Base-by-base conservation (phyloP, 2,888 invertebrate species). In the Blera fallax region DNA sequence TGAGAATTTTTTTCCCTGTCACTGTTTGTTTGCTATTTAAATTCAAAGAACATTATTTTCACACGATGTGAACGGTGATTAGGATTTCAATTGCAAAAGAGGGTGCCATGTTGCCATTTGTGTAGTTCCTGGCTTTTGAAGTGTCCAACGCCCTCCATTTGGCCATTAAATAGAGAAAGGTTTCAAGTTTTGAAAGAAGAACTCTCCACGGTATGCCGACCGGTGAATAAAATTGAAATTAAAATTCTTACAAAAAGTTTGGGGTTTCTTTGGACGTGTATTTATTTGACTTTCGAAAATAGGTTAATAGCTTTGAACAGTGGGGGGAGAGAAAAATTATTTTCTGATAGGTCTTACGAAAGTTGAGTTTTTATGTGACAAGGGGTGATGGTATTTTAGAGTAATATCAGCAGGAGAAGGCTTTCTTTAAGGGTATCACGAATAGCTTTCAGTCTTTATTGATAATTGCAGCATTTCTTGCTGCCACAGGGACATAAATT, bases 31-130 rank as follows among this genome's bases (percentile, higher is more conserved):
- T 54, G 67, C 60, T 83, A 11, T 83, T 83, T 62, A 54, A 69
- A 73, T 73, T 69, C 79, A 62, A 56, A 64, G 45, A 79, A 79
- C 79, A 83, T 79, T 79, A 79, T 79, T 73, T 83, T 83, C 83
- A 83, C 83, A 79, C 83, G 79, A 79, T 83, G 62, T 73, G 62
- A 78, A 62, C 67, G 60, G 73, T 72, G 78, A 83, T 83, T 67
- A 78, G 67, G 73, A 78, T 79, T 73, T 79, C 54, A 73, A 83
- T 52, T 83, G 65, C 72, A 48, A 72, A 65, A 64, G 48, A 45
- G 79, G 65, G 78, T 50, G 62, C n/a, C 60, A 48, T 73, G 18
- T 65, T 34, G 65, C 34, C 34, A 27, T 72, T 58, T 72, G 32
- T 58, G 37, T 40, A 43, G 52, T 27, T 10, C 18, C 29, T 54